A percentile compares a stretch with the other conserved stretches of the same genome.
phyloP scores from a whole-genome alignment of 2,797 vertebrate genomes.

The Manis javanica region DNA sequence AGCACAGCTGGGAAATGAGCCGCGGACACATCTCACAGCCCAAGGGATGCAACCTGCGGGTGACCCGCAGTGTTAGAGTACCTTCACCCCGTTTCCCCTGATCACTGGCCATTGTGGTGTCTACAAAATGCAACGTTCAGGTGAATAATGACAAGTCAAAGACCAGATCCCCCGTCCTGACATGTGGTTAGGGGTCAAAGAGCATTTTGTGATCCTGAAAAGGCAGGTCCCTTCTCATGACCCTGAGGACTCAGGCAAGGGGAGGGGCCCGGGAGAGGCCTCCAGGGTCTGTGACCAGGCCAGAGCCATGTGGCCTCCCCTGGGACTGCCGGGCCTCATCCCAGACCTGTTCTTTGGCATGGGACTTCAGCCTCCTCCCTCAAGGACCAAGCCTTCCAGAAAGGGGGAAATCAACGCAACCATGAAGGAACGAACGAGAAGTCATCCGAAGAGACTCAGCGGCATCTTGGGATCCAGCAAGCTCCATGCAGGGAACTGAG shows the following conservation, averaged over 20 bases:
- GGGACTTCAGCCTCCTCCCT: not conserved
- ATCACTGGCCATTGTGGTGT: not conserved
- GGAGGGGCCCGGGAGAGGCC: not conserved
- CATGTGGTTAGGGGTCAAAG: not conserved
- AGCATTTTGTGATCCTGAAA: not conserved
- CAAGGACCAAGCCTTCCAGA: not conserved
- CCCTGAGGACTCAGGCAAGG: not conserved
- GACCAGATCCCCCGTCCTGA: not conserved
- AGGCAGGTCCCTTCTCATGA: not conserved
- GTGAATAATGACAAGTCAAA: not conserved
- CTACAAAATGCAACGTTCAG: not conserved
- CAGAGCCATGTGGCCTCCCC: not conserved
- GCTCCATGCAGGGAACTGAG: not conserved
- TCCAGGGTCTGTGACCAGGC: not conserved
- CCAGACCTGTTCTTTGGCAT: not conserved
- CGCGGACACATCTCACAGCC: not conserved
- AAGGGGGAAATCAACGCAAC: not conserved
- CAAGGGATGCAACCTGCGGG: accelerated
- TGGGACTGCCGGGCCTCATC: not conserved
- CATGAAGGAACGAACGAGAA: not conserved
- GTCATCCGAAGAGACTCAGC: not conserved
- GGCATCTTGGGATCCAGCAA: not conserved
- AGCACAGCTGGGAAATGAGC: not conserved
- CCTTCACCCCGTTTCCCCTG: not conserved
- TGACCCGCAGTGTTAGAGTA: not conserved